Evolutionary conservation across 2,797 vertebrate species (phyloP), one percentile per base, ranked within the genome.

Genomic region (Phaenicophaeus curvirostris): DNA sequence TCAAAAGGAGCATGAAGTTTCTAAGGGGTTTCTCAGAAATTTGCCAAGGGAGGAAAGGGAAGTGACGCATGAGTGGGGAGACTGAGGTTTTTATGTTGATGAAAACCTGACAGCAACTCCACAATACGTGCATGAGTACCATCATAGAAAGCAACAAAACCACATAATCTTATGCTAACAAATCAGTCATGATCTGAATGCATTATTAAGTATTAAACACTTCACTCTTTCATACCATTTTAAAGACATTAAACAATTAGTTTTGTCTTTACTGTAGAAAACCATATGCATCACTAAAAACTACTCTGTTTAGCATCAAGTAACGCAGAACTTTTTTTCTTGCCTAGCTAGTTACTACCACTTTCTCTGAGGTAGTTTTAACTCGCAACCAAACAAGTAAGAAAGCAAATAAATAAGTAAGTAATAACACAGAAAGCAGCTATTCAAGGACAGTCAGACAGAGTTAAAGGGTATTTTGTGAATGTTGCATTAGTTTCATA

Each of bases 401-500:
- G 31, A 11, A 50, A 74, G 73, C 54, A 61, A 44, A 16, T 44
- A 44, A 44, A 16, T 15, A 44, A 44, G 18, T 44, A 44, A 15
- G 18, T 44, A 44, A 18, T 44, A 44, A 44, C 18, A 72, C 15
- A 59, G 72, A 87, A 68, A 61, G 46, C 30, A 87, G 59, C 67
- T 85, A 89, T 1, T 4, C 50, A 75, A 78, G 71, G 44, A 69
- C 61, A 87, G 37, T 53, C 62, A 93, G 83, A 63, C 1, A 58
- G 73, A 81, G 39, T 41, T 69, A 90, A 87, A 91, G 35, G 55
- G 35, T 37, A 93, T 85, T 59, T 68, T 78, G 57, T 50, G 28
- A 88, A 53, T 28, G 46, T 46, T 74, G 31, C 66, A 66, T 59
- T 76, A 87, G 57, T 91, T 90, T 87, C 89, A 33, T 48, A 73